Conservation (phyloP, 2,113 vertebrate species). For the Mus musculus region DNA sequence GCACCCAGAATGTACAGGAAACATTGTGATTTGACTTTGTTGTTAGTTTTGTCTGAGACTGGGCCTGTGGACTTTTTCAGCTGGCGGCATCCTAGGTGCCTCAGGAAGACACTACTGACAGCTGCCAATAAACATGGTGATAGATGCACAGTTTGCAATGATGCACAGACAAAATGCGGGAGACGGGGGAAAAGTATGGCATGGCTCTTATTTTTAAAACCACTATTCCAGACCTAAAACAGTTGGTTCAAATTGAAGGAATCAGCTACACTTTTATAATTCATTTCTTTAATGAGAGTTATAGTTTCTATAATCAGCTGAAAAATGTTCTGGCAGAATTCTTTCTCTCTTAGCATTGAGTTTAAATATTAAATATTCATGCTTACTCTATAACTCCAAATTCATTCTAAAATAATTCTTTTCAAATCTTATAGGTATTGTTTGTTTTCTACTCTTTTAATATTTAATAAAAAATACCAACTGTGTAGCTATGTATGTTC, state of each 20-base stretch:
- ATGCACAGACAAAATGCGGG: accelerated
- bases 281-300: not conserved
- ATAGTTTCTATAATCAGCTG: not conserved
- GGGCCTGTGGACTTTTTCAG: accelerated
- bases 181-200: not conserved
- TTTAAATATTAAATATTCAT: slow-evolving; percentile 42
- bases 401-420: not conserved
- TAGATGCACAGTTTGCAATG: not conserved
- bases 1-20: too few relatives aligned
- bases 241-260: not conserved
- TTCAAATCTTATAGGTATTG: not conserved
- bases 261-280: not conserved
- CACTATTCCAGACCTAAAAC: not conserved
- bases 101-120: not conserved
- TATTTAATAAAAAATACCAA: not conserved
- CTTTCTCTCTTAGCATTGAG: not conserved
- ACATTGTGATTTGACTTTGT: not conserved
- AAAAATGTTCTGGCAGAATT: not conserved
- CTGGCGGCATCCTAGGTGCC: too few relatives aligned
- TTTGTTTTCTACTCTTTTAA: not conserved
- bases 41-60: not conserved
- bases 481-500: not conserved
- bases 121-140: not conserved
- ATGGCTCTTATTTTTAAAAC: not conserved
- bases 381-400: not conserved